Evolutionary conservation across 2,113 vertebrate genomes (phyloP).

Genomic region (Dendrocopos noguchii): DNA sequence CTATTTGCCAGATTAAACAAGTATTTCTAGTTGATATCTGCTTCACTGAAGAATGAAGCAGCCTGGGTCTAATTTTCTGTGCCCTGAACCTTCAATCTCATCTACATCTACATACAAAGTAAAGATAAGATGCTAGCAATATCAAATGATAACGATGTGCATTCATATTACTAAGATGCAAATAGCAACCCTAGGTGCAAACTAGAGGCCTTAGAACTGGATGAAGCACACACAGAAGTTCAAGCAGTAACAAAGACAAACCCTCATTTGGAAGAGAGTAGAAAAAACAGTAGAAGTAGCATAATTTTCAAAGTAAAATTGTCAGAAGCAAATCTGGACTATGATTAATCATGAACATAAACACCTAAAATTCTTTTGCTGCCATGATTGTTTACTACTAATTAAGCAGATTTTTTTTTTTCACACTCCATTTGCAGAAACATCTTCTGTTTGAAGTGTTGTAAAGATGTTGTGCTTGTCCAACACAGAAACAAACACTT

Average conservation of each 20-base stretch:
- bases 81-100: background rate
- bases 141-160: background rate
- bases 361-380: slow-evolving; percentile 40
- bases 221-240: background rate
- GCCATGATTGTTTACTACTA: slow-evolving; percentile 62
- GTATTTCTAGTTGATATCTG: background rate
- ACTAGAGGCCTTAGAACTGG: background rate
- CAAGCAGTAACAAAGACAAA: background rate
- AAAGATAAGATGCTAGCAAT: background rate
- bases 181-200: background rate
- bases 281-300: background rate
- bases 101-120: background rate
- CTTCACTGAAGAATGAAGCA: background rate
- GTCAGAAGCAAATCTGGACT: slow-evolving; percentile 12
- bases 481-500: slow-evolving; percentile 57
- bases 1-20: background rate
- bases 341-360: slow-evolving; percentile 33
- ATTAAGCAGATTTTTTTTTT: slow-evolving; percentile 66
- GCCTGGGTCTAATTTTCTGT: background rate
- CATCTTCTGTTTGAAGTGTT: slow-evolving; percentile 68
- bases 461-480: slow-evolving; percentile 54
- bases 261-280: background rate
- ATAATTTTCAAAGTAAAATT: slow-evolving; percentile 5
- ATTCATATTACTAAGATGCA: background rate
- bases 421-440: slow-evolving; percentile 69